Evolutionary conservation across 2,797 vertebrate species (phyloP).

Genomic region (Pristis pectinata): DNA sequence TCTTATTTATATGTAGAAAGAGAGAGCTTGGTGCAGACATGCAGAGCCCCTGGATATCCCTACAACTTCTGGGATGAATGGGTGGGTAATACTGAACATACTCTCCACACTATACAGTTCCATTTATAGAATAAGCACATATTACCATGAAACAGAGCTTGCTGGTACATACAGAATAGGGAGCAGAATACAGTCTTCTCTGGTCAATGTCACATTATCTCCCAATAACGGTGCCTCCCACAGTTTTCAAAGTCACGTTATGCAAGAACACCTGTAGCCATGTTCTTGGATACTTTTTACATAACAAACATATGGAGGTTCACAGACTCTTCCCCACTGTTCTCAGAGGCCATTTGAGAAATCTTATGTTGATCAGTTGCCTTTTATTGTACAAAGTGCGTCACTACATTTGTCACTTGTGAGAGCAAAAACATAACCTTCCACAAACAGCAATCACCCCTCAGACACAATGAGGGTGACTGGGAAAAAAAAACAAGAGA

Average conservation of each 20-base stretch:
- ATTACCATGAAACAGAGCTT: background rate
- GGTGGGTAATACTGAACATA: background rate
- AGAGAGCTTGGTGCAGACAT: background rate
- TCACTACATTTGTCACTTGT: background rate
- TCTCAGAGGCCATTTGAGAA: background rate
- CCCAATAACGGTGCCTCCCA: background rate
- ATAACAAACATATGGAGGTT: background rate
- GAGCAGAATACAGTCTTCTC: background rate
- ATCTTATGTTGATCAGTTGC: background rate
- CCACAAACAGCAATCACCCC: background rate
- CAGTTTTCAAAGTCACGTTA: background rate
- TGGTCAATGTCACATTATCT: background rate
- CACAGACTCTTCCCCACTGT: background rate
- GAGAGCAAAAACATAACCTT: background rate
- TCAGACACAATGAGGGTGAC: background rate
- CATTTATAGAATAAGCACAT: background rate
- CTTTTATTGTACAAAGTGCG: background rate
- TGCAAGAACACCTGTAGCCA: background rate
- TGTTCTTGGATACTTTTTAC: background rate
- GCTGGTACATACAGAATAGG: background rate
- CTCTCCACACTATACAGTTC: background rate
- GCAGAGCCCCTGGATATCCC: background rate
- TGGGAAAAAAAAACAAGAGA: too few relatives aligned
- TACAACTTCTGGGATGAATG: background rate
- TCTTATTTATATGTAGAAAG: constrained; percentile 31